Conservation (phyloP, 2,797 vertebrate species). For the Gadopsis bispinosus region DNA sequence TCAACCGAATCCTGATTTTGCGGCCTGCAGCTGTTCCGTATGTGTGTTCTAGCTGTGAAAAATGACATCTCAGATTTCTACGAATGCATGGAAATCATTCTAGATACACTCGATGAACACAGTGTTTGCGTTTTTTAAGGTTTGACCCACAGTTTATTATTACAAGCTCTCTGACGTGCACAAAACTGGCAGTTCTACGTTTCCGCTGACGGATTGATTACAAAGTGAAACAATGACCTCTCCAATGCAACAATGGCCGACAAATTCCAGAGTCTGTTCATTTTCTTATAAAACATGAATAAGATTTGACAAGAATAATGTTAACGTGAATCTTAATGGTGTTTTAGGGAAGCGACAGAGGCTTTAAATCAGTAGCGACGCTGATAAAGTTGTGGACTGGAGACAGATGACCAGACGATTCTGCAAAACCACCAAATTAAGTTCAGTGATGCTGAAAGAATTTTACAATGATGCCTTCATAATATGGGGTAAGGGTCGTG, state of each 20-base stretch:
- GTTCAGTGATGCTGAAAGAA: background rate
- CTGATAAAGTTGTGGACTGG: background rate
- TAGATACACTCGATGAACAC: background rate
- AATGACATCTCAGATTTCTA: slow-evolving; percentile 10
- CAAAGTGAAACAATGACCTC: background rate
- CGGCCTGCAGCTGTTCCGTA: background rate
- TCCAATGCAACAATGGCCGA: background rate
- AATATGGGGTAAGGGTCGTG: background rate
- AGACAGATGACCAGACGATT: background rate
- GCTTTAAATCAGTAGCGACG: background rate
- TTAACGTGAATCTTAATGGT: background rate
- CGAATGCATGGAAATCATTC: background rate
- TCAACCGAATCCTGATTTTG: background rate
- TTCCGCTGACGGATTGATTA: background rate
- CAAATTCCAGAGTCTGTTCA: background rate
- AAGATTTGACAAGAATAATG: background rate
- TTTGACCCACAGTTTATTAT: slow-evolving; percentile 12
- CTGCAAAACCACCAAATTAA: background rate
- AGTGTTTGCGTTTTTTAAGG: background rate
- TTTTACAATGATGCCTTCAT: background rate
- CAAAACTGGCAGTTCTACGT: slow-evolving; percentile 14
- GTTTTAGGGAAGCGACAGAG: background rate
- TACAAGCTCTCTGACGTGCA: slow-evolving; percentile 21
- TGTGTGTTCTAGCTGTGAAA: slow-evolving; percentile 13
- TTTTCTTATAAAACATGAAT: background rate